These are phyloP conservation scores for Lordiphosa mommai DNA, from an alignment of 1,140 invertebrate genomes.

Conservation along the genomic window DNA sequence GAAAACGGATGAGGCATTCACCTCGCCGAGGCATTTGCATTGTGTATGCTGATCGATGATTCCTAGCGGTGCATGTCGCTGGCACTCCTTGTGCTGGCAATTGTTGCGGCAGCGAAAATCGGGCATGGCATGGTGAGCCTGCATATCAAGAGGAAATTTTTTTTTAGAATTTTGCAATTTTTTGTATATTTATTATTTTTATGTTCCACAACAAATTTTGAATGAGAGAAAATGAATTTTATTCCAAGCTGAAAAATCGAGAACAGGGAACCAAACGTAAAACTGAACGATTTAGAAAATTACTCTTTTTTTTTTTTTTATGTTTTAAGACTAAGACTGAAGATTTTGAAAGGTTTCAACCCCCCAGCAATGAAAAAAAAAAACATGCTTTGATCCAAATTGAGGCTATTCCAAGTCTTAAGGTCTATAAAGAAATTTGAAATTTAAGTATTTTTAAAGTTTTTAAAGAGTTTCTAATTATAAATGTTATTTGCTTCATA, in stretches of 20 bases:
- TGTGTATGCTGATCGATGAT: conserved; percentile 67
- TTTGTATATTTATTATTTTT: conserved; percentile 12
- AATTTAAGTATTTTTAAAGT: no score
- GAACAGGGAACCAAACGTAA: conserved; percentile 26
- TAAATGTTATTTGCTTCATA: no score
- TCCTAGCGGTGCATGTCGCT: conserved; percentile 60
- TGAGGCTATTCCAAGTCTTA: no score
- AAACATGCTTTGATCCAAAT: no score
- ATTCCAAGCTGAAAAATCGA: conserved; percentile 14
- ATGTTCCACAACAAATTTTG: conserved; percentile 9
- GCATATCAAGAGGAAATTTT: conserved; percentile 30
- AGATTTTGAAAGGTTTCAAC: no score
- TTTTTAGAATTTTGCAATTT: neutral
- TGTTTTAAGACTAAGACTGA: no score
- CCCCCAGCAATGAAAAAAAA: no score
- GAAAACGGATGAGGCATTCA: conserved; percentile 73
- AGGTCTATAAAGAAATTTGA: no score
- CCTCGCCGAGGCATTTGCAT: conserved; percentile 66
- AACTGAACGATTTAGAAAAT: no score
- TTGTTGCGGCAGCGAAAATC: conserved; percentile 70
- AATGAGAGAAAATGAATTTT: neutral
- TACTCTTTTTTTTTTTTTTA: no score
- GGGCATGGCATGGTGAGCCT: conserved; percentile 69
- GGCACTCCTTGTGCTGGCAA: conserved; percentile 71
- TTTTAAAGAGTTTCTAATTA: no score